A percentile compares a stretch with the other conserved stretches of the same genome.
Evolutionary conservation across 2,797 vertebrate species (phyloP).

Genomic region (Anableps anableps): DNA sequence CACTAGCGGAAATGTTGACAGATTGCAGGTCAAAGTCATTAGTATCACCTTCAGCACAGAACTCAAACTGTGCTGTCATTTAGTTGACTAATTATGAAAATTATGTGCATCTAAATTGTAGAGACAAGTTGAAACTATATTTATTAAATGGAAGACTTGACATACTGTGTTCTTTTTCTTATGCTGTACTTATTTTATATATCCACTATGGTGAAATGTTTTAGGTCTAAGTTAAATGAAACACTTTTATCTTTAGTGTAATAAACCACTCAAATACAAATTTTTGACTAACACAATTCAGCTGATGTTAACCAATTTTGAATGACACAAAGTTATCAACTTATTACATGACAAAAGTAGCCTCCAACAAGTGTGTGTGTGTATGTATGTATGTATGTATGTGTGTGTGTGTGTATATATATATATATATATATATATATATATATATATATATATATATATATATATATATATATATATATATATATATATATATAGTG

Average conservation of each 20-base stretch:
- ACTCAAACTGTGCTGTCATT: slow-evolving; percentile 57
- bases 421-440: too few species aligned
- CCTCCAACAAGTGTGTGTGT: not conserved
- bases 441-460: too few species aligned
- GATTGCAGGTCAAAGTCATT: slow-evolving; percentile 61
- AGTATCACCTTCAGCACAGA: slow-evolving; percentile 59
- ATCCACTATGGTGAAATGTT: not conserved
- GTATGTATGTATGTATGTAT: too few species aligned
- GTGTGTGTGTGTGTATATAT: too few species aligned
- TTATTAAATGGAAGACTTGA: slow-evolving; percentile 28
- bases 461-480: too few species aligned
- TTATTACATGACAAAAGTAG: not conserved
- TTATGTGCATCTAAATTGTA: slow-evolving; percentile 33
- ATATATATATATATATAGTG: too few species aligned
- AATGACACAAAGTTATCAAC: not conserved
- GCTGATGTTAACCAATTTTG: too few species aligned
- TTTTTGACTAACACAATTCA: not conserved
- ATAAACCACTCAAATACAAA: not conserved
- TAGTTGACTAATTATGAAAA: slow-evolving; percentile 61
- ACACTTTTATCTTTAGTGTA: not conserved
- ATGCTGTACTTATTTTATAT: not conserved
- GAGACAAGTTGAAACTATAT: slow-evolving; percentile 13
- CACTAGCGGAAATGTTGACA: slow-evolving; percentile 31
- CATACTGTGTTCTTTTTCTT: slow-evolving; percentile 12
- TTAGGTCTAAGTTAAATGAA: not conserved